phyloP scores from a whole-genome alignment of 2,888 invertebrate species.

The Leucania comma region DNA sequence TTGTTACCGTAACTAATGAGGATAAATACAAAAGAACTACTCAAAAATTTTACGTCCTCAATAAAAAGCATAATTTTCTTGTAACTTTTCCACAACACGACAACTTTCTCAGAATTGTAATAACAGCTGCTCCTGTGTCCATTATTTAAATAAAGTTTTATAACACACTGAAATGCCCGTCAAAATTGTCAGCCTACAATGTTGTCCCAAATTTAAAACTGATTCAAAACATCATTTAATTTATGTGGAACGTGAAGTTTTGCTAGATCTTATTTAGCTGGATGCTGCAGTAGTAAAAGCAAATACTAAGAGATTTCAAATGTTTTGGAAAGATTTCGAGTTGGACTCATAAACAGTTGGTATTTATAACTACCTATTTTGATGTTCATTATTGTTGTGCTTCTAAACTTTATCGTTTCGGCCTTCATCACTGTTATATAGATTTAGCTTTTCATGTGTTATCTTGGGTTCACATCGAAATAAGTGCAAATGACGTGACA shows the following conservation, averaged over 20 bases:
- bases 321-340: conserved; percentile 57
- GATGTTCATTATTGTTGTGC: conserved; percentile 68
- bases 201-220: conserved; percentile 56
- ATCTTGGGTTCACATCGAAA: conserved; percentile 28
- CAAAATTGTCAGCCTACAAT: conserved; percentile 67
- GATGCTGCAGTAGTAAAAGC: conserved; percentile 27
- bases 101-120: conserved; percentile 52
- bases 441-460: conserved; percentile 26
- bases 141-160: conserved; percentile 63
- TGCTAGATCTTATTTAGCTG: conserved; percentile 41
- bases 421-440: conserved; percentile 56
- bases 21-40: conserved; percentile 2
- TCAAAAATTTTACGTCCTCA: conserved; percentile 13
- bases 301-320: conserved; percentile 45
- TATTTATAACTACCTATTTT: conserved; percentile 71
- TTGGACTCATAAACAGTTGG: conserved; percentile 63
- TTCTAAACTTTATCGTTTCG: conserved; percentile 61
- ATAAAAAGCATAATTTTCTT: conserved; percentile 27
- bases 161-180: conserved; percentile 60
- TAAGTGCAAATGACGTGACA: conserved; percentile 26
- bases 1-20: not conserved
- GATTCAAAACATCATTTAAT: conserved; percentile 66
- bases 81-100: conserved; percentile 35
- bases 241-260: conserved; percentile 65
- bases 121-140: conserved; percentile 61